Percentiles rank a stretch among this genome's conserved stretches.
phyloP scores from a whole-genome alignment of 2,113 vertebrate species.

The Halcyon senegalensis region DNA sequence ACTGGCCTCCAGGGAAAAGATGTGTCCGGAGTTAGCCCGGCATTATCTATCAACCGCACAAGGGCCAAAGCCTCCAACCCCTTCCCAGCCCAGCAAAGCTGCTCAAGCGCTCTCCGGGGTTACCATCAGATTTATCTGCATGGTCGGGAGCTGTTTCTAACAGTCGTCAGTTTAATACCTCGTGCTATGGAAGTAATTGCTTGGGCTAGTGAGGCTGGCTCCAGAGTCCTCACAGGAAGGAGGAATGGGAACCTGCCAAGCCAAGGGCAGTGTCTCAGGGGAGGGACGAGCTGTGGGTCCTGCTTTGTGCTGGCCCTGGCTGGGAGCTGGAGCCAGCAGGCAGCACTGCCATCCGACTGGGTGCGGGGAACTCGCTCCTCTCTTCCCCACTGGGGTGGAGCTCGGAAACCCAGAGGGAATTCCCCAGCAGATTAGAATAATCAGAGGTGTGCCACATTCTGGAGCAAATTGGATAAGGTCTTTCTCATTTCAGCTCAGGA shows the following conservation, averaged over 20 bases:
- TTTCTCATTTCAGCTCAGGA: neutral
- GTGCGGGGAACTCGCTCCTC: neutral
- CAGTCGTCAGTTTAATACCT: neutral
- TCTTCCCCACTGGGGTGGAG: neutral
- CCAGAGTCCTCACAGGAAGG: neutral
- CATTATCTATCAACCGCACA: neutral
- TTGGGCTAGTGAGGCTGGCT: neutral
- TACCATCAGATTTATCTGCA: neutral
- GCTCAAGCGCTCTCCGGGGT: neutral
- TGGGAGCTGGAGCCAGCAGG: neutral
- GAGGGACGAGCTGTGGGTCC: neutral
- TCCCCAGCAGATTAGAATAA: neutral
- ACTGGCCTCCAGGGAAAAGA: neutral
- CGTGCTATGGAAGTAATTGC: neutral
- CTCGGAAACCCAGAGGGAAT: neutral
- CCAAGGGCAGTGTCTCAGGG: neutral
- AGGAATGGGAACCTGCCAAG: neutral
- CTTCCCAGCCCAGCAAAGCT: neutral
- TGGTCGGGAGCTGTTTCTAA: neutral
- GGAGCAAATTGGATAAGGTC: neutral
- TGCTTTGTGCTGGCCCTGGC: neutral
- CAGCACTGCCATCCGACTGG: neutral
- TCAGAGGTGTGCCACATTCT: neutral
- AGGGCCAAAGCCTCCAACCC: neutral
- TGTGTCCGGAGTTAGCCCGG: neutral